Conservation (phyloP, 2,113 vertebrate genomes). For the Tautogolabrus adspersus region DNA sequence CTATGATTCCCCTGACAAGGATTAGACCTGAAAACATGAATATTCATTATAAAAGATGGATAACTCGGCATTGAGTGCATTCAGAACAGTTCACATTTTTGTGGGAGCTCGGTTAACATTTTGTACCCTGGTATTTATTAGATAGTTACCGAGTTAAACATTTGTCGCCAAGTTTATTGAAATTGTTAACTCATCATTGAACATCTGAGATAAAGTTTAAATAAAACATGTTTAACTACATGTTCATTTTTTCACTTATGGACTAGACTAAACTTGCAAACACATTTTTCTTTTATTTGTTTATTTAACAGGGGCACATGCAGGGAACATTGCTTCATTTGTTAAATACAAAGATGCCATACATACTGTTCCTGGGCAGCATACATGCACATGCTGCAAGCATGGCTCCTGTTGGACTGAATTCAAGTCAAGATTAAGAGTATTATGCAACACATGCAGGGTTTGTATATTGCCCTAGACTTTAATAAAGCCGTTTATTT, state of each 20-base stretch:
- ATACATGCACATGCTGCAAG: not conserved
- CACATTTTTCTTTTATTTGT: not conserved
- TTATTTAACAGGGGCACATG: not conserved
- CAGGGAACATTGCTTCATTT: too few species aligned
- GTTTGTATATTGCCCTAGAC: not conserved
- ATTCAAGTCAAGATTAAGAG: not conserved
- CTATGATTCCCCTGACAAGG: not conserved
- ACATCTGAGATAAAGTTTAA: too few species aligned
- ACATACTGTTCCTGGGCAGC: too few species aligned
- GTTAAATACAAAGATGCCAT: too few species aligned
- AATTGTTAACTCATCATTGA: too few species aligned
- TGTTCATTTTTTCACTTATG: not conserved
- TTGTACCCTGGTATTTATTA: too few species aligned
- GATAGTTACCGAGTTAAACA: too few species aligned
- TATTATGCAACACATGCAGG: not conserved
- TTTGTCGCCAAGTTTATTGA: too few species aligned
- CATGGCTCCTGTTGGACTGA: not conserved
- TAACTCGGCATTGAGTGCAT: not conserved
- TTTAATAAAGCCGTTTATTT: not conserved
- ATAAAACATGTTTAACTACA: too few species aligned
- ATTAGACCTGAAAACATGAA: conserved; percentile 44
- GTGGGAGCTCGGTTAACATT: too few species aligned
- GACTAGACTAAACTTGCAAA: not conserved
- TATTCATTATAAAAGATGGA: conserved; percentile 2
- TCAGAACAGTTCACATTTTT: too few species aligned